Evolutionary conservation across 2,113 vertebrate species (phyloP), one percentile per base, ranked within the genome.

Genomic region (Oryzias curvinotus): DNA sequence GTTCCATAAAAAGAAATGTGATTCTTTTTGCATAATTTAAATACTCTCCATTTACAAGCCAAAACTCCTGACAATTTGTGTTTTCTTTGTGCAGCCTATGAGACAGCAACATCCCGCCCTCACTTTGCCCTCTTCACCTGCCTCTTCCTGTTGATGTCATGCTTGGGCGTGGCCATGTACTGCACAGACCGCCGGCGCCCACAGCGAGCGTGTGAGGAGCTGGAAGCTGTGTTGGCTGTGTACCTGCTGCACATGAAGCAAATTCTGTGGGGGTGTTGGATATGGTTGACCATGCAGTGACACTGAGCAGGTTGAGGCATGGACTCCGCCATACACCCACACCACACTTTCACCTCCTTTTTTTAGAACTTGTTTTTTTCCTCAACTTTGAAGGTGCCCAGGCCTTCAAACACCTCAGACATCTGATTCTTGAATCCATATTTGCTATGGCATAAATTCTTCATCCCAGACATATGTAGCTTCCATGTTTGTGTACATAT

Each of bases 211-310:
- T 90, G 95, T 36, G 93, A 96, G 80, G 92, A 94, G 78, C 91
- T 97, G 68, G 87, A 90, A 75, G 92, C 94, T 5, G 63, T 50
- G 15, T 80, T 98, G 66, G 92, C 93, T 6, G 85, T 92, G 63
- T 87, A 93, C 84, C 63, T 90, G 73, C 84, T 95, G 75, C 94
- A 89, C 15, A 75, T 98, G 73, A 94, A 92, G 76, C 93, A 91
- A 1, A 3, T 82, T 3, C 87, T 92, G 68, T 92, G 94, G 85
- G 88, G 90, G 68, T 95, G 93, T 80, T 98, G 95, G 94, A 92
- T 85, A 71, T 92, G 93, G 92, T 80, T 96, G 57, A 88, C 85
- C 71, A 93, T 88, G 85, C 92, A 94, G 73, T 97, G 92, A 92
- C 58, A 50, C 52, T 64, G 52, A 68, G 54, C 61, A 77, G 65